Evolutionary conservation across 2,888 invertebrate species (phyloP).

Genomic region (Dryococelus australis): DNA sequence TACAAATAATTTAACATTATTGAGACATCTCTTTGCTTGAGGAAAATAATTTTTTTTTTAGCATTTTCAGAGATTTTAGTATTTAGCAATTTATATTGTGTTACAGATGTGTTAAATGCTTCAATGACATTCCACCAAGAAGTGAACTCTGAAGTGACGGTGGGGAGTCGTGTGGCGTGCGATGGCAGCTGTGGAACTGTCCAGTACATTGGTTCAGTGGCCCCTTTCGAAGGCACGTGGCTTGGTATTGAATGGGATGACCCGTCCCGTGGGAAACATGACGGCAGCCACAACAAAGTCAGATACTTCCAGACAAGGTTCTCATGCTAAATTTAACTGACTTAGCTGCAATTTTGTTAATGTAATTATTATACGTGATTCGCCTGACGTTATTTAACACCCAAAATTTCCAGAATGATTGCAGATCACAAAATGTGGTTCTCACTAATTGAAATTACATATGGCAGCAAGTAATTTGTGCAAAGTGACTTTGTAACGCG

Average conservation of each 20-base stretch:
- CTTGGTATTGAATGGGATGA: conserved; percentile 98
- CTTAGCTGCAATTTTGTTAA: no score
- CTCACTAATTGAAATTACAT: no score
- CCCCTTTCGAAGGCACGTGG: conserved; percentile 79
- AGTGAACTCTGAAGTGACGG: conserved; percentile 32
- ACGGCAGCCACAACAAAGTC: conserved; percentile 82
- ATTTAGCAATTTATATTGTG: background rate
- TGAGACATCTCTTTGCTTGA: no score
- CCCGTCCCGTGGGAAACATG: conserved; percentile 86
- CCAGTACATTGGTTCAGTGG: conserved; percentile 77
- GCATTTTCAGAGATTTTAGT: no score
- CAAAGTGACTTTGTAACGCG: no score
- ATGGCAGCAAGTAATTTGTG: no score
- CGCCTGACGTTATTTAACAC: no score
- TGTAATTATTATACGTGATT: no score
- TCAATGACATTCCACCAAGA: conserved; percentile 4
- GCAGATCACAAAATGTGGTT: no score
- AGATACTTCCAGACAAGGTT: conserved; percentile 81
- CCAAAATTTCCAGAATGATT: no score
- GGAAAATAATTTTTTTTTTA: no score
- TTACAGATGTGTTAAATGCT: background rate
- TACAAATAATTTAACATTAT: no score
- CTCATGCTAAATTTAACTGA: background rate
- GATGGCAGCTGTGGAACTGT: conserved; percentile 68
- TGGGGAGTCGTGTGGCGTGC: conserved; percentile 61